Conservation (phyloP, 2,797 vertebrate species). For the Mormyrops boulengeri region DNA sequence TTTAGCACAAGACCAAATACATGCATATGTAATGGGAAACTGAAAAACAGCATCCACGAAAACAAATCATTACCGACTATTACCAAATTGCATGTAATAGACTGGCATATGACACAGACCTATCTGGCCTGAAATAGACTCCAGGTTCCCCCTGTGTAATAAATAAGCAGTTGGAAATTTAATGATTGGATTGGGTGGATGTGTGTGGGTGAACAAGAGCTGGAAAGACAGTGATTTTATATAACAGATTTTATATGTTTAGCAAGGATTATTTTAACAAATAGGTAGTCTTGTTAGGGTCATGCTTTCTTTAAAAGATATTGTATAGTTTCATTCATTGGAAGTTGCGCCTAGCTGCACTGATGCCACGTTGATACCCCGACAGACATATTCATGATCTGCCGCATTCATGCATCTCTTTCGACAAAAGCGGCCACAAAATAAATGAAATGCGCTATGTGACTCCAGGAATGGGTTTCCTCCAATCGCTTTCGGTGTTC, state of each 20-base stretch:
- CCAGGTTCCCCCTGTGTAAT: not conserved
- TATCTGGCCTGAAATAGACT: not conserved
- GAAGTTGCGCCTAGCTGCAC: not conserved
- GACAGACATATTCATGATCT: not conserved
- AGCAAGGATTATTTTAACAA: not conserved
- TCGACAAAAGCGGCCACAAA: not conserved
- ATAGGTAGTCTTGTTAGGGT: not conserved
- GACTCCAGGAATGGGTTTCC: not conserved
- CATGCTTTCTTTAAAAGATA: not conserved
- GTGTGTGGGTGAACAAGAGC: not conserved
- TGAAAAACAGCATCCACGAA: not conserved
- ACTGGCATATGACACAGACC: not conserved
- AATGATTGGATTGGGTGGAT: not conserved
- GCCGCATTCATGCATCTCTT: not conserved
- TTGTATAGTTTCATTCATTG: not conserved
- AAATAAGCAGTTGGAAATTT: not conserved
- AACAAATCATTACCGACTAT: not conserved
- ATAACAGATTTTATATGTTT: not conserved
- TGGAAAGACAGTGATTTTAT: not conserved
- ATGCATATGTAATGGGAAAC: not conserved
- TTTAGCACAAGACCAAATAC: not conserved
- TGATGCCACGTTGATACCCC: not conserved
- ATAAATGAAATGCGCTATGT: not conserved
- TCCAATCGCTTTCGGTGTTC: not conserved
- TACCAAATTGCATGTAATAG: not conserved